A percentile compares a stretch with the other conserved stretches of the same genome.
Evolutionary conservation across 2,797 vertebrate species (phyloP).

Genomic region (Sebastes minor): DNA sequence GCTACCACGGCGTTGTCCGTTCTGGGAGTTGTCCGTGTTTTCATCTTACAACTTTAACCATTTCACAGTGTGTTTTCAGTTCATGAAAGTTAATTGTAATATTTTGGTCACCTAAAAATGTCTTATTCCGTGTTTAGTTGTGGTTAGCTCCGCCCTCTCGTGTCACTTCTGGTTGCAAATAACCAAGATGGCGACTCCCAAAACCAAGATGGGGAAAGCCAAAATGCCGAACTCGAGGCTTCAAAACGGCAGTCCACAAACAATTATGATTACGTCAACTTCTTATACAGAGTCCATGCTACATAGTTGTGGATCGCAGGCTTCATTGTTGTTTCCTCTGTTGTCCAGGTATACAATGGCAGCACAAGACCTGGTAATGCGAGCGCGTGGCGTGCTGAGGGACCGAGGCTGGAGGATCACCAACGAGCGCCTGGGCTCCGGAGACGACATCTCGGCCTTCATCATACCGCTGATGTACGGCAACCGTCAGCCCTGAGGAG

Average conservation of each 20-base stretch:
- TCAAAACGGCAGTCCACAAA: too few species aligned
- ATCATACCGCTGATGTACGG: constrained; percentile 95
- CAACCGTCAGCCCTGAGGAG: constrained; percentile 85
- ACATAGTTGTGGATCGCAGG: too few species aligned
- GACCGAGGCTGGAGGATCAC: constrained; percentile 97
- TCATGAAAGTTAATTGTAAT: background rate
- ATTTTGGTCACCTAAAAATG: background rate
- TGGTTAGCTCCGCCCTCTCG: background rate
- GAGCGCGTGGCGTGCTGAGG: constrained; percentile 92
- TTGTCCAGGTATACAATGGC: constrained; percentile 92
- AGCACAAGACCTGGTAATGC: constrained; percentile 97
- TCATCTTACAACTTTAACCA: background rate
- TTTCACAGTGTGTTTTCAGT: background rate
- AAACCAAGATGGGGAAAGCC: too few species aligned
- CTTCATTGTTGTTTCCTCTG: background rate
- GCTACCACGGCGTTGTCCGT: background rate
- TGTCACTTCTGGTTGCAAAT: background rate
- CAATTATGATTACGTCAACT: background rate
- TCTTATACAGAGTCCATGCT: background rate
- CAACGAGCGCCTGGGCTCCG: constrained; percentile 94
- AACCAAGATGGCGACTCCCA: background rate
- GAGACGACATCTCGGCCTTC: constrained; percentile 96
- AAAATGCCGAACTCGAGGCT: too few species aligned
- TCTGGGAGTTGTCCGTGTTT: background rate
- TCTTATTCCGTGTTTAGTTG: background rate